Evolutionary conservation across 2,113 vertebrate genomes (phyloP).

Genomic region (Erinaceus europaeus): DNA sequence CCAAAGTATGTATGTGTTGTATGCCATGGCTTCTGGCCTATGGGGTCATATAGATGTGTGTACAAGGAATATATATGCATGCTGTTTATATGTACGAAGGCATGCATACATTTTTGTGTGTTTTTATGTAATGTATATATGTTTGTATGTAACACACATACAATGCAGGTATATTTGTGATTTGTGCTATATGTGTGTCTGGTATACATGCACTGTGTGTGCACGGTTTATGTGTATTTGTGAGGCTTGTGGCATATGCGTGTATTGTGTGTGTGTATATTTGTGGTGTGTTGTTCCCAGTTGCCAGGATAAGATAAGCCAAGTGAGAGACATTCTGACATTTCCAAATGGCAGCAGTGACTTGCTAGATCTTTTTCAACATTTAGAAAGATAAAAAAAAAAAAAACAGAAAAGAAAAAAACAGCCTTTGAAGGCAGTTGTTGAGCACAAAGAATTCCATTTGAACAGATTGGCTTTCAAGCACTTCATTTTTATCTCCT

Average conservation of each 20-base stretch:
- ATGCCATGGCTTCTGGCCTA: not conserved
- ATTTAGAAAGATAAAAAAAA: not conserved
- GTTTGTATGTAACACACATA: no score
- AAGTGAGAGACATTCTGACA: slow-evolving; percentile 44
- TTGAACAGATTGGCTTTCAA: slow-evolving; percentile 2
- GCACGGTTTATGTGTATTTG: not conserved
- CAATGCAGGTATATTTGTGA: no score
- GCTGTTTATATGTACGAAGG: no score
- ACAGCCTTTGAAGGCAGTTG: not conserved
- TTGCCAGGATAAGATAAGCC: not conserved
- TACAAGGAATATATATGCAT: no score
- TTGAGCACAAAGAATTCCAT: not conserved
- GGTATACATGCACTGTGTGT: not conserved
- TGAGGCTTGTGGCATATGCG: not conserved
- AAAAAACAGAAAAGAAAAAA: not conserved
- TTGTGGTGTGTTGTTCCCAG: not conserved
- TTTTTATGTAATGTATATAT: no score
- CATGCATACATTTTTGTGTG: no score
- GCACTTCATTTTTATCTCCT: slow-evolving; percentile 5
- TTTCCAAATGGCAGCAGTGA: slow-evolving; percentile 53
- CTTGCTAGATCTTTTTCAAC: slow-evolving; percentile 9
- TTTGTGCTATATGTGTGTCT: not conserved
- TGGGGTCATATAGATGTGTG: not conserved
- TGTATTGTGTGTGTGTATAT: no score
- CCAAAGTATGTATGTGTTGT: not conserved